Conservation (phyloP, 2,797 vertebrate species). For the Rachycentron canadum region DNA sequence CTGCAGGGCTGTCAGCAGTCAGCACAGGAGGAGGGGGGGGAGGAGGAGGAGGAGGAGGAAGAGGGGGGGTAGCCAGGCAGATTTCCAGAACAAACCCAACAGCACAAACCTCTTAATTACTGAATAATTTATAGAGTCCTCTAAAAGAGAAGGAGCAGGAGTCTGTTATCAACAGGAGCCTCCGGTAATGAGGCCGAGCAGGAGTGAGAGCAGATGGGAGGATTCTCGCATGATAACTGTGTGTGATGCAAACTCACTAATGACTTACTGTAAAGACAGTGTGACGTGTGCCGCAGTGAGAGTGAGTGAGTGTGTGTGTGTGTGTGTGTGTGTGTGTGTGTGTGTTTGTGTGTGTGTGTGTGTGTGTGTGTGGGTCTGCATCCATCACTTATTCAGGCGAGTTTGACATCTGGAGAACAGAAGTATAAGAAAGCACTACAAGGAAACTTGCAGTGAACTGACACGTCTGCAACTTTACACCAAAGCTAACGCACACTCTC, state of each 20-base stretch:
- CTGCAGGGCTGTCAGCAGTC: conserved; percentile 40
- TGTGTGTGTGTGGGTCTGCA: too few species aligned
- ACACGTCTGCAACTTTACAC: conserved; percentile 18
- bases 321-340: conserved; percentile 13
- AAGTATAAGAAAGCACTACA: conserved; percentile 27
- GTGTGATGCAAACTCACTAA: conserved; percentile 65
- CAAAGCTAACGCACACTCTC: background rate
- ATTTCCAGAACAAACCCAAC: conserved; percentile 51
- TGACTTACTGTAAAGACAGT: conserved; percentile 58
- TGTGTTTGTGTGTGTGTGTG: conserved; percentile 1
- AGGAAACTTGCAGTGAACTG: conserved; percentile 14
- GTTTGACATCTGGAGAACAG: conserved; percentile 64
- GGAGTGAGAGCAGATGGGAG: conserved; percentile 71
- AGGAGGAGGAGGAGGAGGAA: conserved; percentile 21
- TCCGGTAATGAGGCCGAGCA: conserved; percentile 66
- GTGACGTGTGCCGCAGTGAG: conserved; percentile 36
- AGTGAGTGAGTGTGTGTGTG: conserved; percentile 33
- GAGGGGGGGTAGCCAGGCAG: conserved; percentile 24
- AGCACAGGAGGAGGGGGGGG: conserved; percentile 17
- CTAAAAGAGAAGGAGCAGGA: conserved; percentile 47
- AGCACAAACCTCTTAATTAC: conserved; percentile 70
- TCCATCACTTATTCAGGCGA: conserved; percentile 31
- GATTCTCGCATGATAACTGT: conserved; percentile 58
- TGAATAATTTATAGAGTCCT: conserved; percentile 67
- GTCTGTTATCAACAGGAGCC: conserved; percentile 57